Evolutionary conservation across 2,113 vertebrate species (phyloP).

Genomic region (Takifugu bimaculatus): DNA sequence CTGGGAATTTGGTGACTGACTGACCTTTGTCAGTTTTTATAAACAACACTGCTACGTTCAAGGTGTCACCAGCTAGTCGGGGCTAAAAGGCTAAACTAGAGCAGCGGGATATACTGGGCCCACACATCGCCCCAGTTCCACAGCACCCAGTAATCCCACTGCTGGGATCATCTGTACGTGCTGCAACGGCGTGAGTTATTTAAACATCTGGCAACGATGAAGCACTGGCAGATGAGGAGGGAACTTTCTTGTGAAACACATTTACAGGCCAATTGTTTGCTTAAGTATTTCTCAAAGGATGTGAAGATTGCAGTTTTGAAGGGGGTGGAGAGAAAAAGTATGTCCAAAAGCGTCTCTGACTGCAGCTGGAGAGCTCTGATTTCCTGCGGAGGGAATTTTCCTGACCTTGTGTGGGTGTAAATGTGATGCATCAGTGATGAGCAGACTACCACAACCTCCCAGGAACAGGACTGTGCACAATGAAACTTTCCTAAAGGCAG

Average conservation of each 20-base stretch:
- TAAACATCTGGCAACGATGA: constrained; percentile 74
- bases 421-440: constrained; percentile 53
- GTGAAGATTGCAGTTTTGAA: constrained; percentile 29
- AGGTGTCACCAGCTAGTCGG: constrained; percentile 63
- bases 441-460: constrained; percentile 46
- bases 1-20: constrained; percentile 68
- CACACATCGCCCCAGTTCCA: constrained; percentile 43
- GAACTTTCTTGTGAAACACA: constrained; percentile 48
- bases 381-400: constrained; percentile 64
- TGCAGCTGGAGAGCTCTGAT: constrained; percentile 65
- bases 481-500: constrained; percentile 7
- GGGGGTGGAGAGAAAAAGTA: constrained; percentile 41
- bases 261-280: constrained; percentile 50
- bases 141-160: constrained; percentile 47
- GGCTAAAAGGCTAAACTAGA: constrained; percentile 20
- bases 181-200: constrained; percentile 55
- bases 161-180: constrained; percentile 62
- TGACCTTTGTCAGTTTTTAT: constrained; percentile 61
- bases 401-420: constrained; percentile 65
- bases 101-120: constrained; percentile 49
- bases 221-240: constrained; percentile 44
- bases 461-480: constrained; percentile 18
- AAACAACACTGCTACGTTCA: constrained; percentile 59
- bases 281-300: constrained; percentile 28
- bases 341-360: constrained; percentile 42